Conservation (phyloP, 1,140 invertebrate species). For the Aphelenchoides avenae region DNA sequence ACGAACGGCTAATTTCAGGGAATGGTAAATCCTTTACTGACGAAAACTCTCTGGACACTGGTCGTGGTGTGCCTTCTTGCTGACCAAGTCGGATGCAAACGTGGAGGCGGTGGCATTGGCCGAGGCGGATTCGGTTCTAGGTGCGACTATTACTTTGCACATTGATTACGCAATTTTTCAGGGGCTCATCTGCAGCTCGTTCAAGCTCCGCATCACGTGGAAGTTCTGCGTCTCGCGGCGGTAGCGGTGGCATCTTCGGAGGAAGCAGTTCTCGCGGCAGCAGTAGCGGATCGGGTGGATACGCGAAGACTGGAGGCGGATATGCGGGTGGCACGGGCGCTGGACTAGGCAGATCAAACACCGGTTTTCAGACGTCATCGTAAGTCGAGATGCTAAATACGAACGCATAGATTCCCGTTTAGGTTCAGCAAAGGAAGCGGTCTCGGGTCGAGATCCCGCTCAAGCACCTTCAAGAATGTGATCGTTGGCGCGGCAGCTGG, state of each 20-base stretch:
- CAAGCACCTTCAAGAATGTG: conserved; percentile 55
- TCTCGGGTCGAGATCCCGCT: conserved; percentile 48
- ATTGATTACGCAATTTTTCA: background rate
- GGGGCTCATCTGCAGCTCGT: conserved; percentile 14
- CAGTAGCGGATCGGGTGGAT: conserved; percentile 13
- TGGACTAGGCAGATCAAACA: conserved; percentile 8
- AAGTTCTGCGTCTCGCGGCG: conserved; percentile 4
- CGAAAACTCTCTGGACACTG: too few relatives aligned
- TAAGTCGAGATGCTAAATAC: too few relatives aligned
- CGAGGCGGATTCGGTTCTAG: conserved; percentile 18
- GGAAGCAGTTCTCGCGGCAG: background rate
- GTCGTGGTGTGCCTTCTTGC: too few relatives aligned
- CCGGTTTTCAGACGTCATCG: too few relatives aligned
- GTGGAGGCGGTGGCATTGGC: too few relatives aligned
- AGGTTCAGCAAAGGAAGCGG: conserved; percentile 38
- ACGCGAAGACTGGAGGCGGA: conserved; percentile 7
- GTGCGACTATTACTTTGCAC: background rate
- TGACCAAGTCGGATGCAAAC: too few relatives aligned
- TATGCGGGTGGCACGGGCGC: conserved; percentile 4
- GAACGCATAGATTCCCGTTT: conserved; percentile 20
- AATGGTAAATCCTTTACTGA: too few relatives aligned
- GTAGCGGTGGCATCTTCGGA: conserved; percentile 3
- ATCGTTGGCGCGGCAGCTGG: conserved; percentile 57
- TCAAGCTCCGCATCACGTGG: conserved; percentile 14
- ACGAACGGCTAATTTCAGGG: too few relatives aligned